Conservation (phyloP, 2,113 vertebrate genomes). For the Nestor notabilis region DNA sequence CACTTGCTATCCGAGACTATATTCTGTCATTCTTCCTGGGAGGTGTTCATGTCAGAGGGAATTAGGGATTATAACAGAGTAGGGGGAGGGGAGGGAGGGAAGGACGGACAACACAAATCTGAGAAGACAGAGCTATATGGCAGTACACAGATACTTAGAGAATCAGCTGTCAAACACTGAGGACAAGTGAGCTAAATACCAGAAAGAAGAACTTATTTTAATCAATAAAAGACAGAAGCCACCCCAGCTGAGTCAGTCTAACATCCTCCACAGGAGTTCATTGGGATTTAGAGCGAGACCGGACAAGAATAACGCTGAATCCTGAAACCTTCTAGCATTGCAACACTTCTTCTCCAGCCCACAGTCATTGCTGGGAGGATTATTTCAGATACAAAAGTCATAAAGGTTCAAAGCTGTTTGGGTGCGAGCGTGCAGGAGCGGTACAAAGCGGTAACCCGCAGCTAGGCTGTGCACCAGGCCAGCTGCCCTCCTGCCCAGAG, state of each 20-base stretch:
- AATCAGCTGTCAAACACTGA: not conserved
- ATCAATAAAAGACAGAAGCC: not conserved
- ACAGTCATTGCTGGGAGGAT: not conserved
- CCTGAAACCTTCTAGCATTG: not conserved
- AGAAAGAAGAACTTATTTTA: not conserved
- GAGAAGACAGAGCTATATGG: not conserved
- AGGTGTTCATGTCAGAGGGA: not conserved
- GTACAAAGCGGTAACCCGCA: not conserved
- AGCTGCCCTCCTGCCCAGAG: not conserved
- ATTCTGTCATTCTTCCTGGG: not conserved
- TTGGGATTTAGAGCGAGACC: not conserved
- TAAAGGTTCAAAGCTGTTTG: not conserved
- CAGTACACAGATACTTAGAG: not conserved
- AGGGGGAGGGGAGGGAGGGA: constrained; percentile 5
- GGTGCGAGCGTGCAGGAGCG: fast-evolving
- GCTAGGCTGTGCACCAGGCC: not conserved
- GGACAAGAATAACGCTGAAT: not conserved
- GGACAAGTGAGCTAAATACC: not conserved
- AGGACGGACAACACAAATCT: not conserved
- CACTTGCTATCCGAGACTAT: not conserved
- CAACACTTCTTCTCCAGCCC: not conserved
- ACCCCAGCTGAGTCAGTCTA: not conserved
- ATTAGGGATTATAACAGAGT: constrained; percentile 36
- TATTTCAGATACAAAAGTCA: not conserved
- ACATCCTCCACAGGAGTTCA: not conserved